Percentiles rank a stretch among this genome's conserved stretches.
These are phyloP conservation scores for Enteromius trimaculatus DNA, from an alignment of 2,797 vertebrate genomes.

Conservation along the genomic window DNA sequence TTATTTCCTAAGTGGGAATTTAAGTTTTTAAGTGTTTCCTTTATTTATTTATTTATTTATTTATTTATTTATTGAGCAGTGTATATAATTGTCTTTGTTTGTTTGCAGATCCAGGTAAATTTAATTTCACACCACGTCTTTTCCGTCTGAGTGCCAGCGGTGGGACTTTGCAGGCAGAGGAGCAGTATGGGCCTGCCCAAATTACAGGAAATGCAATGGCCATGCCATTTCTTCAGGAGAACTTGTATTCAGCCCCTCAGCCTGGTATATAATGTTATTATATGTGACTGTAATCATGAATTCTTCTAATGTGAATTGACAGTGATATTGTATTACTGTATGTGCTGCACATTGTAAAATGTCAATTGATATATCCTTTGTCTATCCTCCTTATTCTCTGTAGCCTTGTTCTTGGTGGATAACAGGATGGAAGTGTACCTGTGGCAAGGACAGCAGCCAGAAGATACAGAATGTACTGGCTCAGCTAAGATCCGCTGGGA, in stretches of 20 bases:
- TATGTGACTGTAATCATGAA: background rate
- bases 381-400: constrained; percentile 13
- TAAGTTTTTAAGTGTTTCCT: no score
- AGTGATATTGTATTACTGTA: background rate
- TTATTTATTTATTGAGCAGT: no score
- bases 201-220: constrained; percentile 74
- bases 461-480: constrained; percentile 75
- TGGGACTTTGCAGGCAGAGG: constrained; percentile 76
- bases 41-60: no score
- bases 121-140: constrained; percentile 80
- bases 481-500: constrained; percentile 84
- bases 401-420: constrained; percentile 81
- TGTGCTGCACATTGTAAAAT: background rate
- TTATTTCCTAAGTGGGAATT: no score
- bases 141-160: constrained; percentile 77
- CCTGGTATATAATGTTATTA: constrained; percentile 72
- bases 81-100: background rate
- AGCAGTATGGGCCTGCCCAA: constrained; percentile 72
- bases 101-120: constrained; percentile 81
- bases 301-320: background rate
- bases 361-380: background rate
- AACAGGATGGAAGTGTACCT: constrained; percentile 85
- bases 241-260: constrained; percentile 78
- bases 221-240: constrained; percentile 84
- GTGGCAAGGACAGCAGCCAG: constrained; percentile 82